Evolutionary conservation across 2,888 invertebrate genomes (phyloP).

Genomic region (Chymomyza fuscimana): DNA sequence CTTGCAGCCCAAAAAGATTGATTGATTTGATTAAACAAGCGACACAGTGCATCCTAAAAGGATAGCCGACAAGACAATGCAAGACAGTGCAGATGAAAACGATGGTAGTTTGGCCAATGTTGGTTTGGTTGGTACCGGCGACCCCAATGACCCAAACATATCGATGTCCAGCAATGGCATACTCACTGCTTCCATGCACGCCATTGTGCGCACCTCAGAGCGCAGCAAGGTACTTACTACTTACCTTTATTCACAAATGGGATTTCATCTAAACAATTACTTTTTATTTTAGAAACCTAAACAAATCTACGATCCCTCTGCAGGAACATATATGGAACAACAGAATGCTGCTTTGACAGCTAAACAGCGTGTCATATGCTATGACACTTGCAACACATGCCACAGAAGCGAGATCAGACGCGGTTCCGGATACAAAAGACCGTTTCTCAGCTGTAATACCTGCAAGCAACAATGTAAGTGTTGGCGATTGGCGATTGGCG

Average conservation of each 20-base stretch:
- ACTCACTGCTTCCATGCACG: conserved; percentile 38
- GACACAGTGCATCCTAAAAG: too few species aligned
- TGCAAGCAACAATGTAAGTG: conserved; percentile 67
- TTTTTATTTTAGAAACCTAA: conserved; percentile 83
- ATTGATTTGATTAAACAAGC: too few species aligned
- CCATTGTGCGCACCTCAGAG: too few species aligned
- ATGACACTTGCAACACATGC: conserved; percentile 73
- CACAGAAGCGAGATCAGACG: conserved; percentile 67
- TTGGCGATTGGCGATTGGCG: background rate
- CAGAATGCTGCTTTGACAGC: too few species aligned
- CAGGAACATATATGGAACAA: too few species aligned
- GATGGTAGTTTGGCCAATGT: conserved; percentile 16
- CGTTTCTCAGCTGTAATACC: conserved; percentile 68
- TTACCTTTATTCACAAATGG: fast-evolving
- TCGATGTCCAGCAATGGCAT: background rate
- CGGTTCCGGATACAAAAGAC: conserved; percentile 67
- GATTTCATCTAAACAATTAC: background rate
- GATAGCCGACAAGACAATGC: too few species aligned
- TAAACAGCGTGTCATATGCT: too few species aligned
- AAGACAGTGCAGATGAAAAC: conserved; percentile 3
- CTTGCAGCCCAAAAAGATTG: too few species aligned
- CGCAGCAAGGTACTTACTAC: too few species aligned
- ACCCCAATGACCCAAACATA: background rate
- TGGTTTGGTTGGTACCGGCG: background rate
- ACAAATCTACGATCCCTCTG: too few species aligned